Conservation (phyloP, 2,797 vertebrate genomes). For the Catamblyrhynchus diadema region DNA sequence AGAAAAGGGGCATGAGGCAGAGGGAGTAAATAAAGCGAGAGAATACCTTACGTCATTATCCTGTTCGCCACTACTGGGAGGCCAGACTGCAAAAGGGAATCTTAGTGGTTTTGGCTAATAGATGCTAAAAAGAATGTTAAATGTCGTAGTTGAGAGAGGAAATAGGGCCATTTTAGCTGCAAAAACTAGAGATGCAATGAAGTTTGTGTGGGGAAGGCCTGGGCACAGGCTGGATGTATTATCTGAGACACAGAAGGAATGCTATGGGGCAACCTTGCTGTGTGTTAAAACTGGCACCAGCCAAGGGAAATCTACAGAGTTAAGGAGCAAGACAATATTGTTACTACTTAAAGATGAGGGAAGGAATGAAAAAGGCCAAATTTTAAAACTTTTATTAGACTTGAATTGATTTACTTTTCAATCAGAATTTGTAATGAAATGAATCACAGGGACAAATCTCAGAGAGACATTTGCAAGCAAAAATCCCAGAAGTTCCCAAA, state of each 20-base stretch:
- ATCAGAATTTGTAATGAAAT: background rate
- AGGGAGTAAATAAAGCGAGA: background rate
- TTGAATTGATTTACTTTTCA: background rate
- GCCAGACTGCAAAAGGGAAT: slow-evolving; percentile 8
- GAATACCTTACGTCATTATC: background rate
- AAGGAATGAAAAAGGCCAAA: background rate
- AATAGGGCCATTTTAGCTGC: background rate
- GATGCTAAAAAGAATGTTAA: slow-evolving; percentile 17
- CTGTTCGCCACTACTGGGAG: background rate
- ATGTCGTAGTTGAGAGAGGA: background rate
- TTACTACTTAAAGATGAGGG: background rate
- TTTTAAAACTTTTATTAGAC: background rate
- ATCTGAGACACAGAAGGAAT: background rate
- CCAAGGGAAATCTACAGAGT: background rate
- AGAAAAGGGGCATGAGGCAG: background rate
- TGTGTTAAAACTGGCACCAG: background rate
- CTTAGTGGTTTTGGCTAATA: background rate
- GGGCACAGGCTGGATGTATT: background rate
- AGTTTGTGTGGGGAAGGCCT: background rate
- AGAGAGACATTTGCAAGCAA: background rate
- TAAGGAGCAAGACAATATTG: background rate
- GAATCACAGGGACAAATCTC: background rate
- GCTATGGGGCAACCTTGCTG: background rate
- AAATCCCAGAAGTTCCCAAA: background rate
- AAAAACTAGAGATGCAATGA: background rate